Conservation (phyloP, 2,113 vertebrate species). For the Anser brachyrhynchus region DNA sequence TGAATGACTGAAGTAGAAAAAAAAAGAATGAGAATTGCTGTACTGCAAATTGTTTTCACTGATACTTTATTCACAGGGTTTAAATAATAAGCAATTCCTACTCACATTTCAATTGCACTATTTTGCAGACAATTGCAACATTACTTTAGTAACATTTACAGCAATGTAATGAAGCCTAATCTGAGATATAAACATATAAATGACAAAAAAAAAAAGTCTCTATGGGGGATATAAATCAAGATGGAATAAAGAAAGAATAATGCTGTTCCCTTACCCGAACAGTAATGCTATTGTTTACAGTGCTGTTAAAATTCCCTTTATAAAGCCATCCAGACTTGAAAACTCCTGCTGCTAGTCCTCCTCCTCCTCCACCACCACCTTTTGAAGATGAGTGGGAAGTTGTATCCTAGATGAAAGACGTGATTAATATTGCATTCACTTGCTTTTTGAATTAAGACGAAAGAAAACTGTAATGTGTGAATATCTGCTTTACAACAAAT, state of each 20-base stretch:
- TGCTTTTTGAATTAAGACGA: background rate
- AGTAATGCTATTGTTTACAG: conserved; percentile 96
- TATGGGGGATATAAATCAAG: background rate
- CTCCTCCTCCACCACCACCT: conserved; percentile 84
- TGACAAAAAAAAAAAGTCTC: background rate
- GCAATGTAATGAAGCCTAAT: background rate
- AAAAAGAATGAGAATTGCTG: background rate
- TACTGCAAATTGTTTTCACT: background rate
- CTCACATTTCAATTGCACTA: background rate
- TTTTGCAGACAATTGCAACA: background rate
- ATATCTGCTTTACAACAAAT: background rate
- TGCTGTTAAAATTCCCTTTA: conserved; percentile 99
- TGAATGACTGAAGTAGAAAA: conserved; percentile 87
- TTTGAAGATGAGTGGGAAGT: conserved; percentile 97
- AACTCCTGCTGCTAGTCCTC: conserved; percentile 85
- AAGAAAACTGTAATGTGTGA: background rate
- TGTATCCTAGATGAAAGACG: conserved; percentile 84
- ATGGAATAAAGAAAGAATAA: background rate
- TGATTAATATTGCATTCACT: conserved; percentile 1
- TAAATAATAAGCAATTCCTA: background rate
- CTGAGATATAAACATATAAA: background rate
- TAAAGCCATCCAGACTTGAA: conserved; percentile 98
- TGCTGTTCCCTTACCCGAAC: conserved; percentile 86
- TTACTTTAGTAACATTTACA: background rate
- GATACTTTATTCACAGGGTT: background rate